A percentile compares a stretch with the other conserved stretches of the same genome.
These are phyloP conservation scores for Acropternis orthonyx DNA, from an alignment of 2,797 vertebrate species.

Conservation along the genomic window DNA sequence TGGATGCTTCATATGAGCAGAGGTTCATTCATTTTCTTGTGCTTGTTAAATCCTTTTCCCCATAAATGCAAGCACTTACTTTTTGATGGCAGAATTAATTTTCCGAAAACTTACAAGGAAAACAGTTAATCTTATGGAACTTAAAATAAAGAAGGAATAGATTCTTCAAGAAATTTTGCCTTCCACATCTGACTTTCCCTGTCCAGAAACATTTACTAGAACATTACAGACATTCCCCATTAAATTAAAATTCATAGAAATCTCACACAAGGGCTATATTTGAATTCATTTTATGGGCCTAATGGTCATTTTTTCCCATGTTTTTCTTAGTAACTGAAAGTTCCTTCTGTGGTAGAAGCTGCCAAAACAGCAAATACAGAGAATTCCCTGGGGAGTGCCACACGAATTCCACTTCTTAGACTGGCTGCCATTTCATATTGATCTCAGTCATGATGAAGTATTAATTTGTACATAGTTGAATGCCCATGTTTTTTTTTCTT, in stretches of 20 bases:
- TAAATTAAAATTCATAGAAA: conserved; percentile 53
- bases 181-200: conserved; percentile 29
- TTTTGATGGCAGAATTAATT: conserved; percentile 18
- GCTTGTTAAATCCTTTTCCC: background rate
- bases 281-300: conserved; percentile 43
- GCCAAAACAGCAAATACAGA: conserved; percentile 50
- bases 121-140: conserved; percentile 15
- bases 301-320: conserved; percentile 31
- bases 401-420: conserved; percentile 25
- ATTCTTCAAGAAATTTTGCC: background rate
- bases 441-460: conserved; percentile 59
- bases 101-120: conserved; percentile 9
- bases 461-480: conserved; percentile 60
- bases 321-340: conserved; percentile 55
- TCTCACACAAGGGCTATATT: conserved; percentile 47
- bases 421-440: conserved; percentile 52
- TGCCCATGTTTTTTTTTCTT: background rate
- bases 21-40: background rate
- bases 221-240: conserved; percentile 47
- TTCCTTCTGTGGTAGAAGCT: conserved; percentile 38
- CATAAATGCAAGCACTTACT: background rate
- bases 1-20: background rate
- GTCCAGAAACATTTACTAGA: conserved; percentile 39
- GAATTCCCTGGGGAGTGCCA: conserved; percentile 9
- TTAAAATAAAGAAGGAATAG: conserved; percentile 34